phyloP scores from a whole-genome alignment of 2,888 invertebrate genomes.

The Calameuta pallipes region DNA sequence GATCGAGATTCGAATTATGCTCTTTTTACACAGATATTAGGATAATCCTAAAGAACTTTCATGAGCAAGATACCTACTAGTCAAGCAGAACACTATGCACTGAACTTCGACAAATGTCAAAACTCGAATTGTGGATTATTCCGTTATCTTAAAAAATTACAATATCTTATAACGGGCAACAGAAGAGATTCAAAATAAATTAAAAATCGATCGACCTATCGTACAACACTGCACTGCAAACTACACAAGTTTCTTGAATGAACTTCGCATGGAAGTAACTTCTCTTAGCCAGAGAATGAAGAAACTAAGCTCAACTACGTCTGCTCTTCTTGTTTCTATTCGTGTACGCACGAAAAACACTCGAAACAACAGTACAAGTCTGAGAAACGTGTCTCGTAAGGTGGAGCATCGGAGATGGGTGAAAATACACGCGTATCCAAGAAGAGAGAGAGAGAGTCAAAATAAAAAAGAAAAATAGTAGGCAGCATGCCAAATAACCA shows the following conservation, averaged over 20 bases:
- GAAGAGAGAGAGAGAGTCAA: conserved; percentile 18
- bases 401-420: conserved; percentile 29
- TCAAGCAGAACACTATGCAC: neutral
- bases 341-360: conserved; percentile 27
- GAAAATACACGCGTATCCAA: conserved; percentile 34
- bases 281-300: conserved; percentile 24
- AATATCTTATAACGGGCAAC: neutral
- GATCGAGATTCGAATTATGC: neutral
- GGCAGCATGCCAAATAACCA: conserved; percentile 37
- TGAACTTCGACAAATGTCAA: neutral
- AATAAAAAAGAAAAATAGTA: conserved; percentile 15
- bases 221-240: neutral
- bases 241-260: neutral
- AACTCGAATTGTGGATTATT: neutral
- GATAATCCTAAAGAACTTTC: neutral
- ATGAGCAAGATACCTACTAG: neutral
- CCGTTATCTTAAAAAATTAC: neutral
- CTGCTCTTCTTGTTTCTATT: conserved; percentile 47
- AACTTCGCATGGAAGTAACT: neutral
- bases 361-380: neutral
- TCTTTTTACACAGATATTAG: neutral
- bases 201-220: neutral
- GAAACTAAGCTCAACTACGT: conserved; percentile 31
- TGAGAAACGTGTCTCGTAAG: conserved; percentile 14
- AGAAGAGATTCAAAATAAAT: neutral